Conservation (phyloP, 2,888 invertebrate species). For the Aphrophora alni region DNA sequence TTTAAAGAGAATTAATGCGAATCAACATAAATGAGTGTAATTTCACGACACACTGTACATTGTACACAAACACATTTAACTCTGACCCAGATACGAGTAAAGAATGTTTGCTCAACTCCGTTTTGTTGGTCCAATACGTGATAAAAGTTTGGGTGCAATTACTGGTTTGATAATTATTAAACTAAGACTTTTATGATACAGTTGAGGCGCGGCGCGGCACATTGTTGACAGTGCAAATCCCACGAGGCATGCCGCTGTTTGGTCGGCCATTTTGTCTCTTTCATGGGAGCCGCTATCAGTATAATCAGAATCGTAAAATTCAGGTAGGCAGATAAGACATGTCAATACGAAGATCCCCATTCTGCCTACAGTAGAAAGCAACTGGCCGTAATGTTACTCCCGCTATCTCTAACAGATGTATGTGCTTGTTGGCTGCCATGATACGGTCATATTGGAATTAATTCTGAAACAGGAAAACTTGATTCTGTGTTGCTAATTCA, state of each 20-base stretch:
- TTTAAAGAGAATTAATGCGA: too few relatives aligned
- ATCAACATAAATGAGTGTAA: too few relatives aligned
- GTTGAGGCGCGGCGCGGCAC: neutral
- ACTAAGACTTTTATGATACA: neutral
- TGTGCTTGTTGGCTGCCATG: too few relatives aligned
- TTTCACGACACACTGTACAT: too few relatives aligned
- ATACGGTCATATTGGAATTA: too few relatives aligned
- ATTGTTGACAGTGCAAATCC: slow-evolving; percentile 27
- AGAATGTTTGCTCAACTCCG: neutral
- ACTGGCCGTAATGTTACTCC: neutral
- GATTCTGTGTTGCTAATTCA: too few relatives aligned
- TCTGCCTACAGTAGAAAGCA: neutral
- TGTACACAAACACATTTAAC: too few relatives aligned
- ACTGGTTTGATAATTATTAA: neutral
- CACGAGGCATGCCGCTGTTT: slow-evolving; percentile 20
- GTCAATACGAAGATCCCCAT: slow-evolving; percentile 24
- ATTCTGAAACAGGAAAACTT: too few relatives aligned
- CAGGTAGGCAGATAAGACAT: slow-evolving; percentile 38
- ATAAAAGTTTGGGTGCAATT: neutral
- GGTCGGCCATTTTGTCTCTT: slow-evolving; percentile 32
- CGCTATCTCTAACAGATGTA: too few relatives aligned
- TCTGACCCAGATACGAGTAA: neutral
- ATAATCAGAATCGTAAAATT: slow-evolving; percentile 38
- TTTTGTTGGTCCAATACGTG: too few relatives aligned
- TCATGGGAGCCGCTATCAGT: slow-evolving; percentile 28